Percentiles rank a stretch among this genome's conserved stretches.
These are phyloP conservation scores for Heteromyza rotundicornis DNA, from an alignment of 2,888 invertebrate genomes.

Conservation along the genomic window DNA sequence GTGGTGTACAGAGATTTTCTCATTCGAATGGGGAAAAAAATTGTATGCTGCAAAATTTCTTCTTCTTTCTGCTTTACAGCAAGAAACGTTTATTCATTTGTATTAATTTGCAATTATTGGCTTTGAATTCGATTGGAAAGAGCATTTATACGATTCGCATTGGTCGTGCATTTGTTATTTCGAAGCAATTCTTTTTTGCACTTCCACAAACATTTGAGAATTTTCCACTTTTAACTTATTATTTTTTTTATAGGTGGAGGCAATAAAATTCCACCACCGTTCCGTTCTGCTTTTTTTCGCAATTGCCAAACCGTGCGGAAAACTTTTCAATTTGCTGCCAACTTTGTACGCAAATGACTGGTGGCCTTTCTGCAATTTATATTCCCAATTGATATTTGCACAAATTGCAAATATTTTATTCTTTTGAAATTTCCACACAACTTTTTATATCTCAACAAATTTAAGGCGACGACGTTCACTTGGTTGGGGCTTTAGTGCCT, in stretches of 20 bases:
- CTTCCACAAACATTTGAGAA: slow-evolving; percentile 18
- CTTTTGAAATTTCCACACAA: too few species aligned
- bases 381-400: too few species aligned
- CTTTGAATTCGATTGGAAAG: slow-evolving; percentile 14
- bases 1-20: slow-evolving; percentile 55
- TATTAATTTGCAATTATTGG: slow-evolving; percentile 6
- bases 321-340: neutral
- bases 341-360: neutral
- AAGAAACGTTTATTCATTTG: slow-evolving; percentile 10
- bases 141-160: slow-evolving; percentile 5
- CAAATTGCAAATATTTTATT: too few species aligned
- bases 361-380: neutral
- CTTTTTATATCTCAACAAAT: too few species aligned
- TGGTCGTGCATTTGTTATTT: slow-evolving; percentile 17
- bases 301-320: slow-evolving; percentile 14
- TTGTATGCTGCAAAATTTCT: slow-evolving; percentile 23
- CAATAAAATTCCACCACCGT: slow-evolving; percentile 34
- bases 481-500: slow-evolving; percentile 25
- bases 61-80: too few species aligned
- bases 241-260: slow-evolving; percentile 33
- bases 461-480: slow-evolving; percentile 17
- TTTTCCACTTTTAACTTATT: slow-evolving; percentile 9
- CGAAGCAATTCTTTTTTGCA: slow-evolving; percentile 8
- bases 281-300: slow-evolving; percentile 17
- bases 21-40: slow-evolving; percentile 25